Base-by-base conservation (phyloP, 2,797 vertebrate species). In the Setipinna tenuifilis region DNA sequence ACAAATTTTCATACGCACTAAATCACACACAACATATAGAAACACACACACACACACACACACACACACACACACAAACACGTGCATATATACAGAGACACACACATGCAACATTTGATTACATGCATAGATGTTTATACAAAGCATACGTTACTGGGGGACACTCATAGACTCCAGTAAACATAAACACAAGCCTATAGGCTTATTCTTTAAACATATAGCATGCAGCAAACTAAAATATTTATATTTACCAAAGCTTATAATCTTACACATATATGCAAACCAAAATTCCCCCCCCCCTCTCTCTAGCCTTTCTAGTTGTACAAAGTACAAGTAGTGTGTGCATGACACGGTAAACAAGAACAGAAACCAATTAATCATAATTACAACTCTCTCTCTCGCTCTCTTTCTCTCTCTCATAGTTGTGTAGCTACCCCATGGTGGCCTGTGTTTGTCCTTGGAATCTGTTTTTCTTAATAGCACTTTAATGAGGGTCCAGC, bases 401-500 rank as follows among this genome's bases (percentile, higher is more conserved):
- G 21, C 28, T 25, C 68, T 5, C 14, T 35, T 10, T 25, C 11
- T 75, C 61, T 85, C 9, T 58, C 3, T 75, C 28, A 71, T 17
- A 28, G 25, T 28, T 68, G 25, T 68, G 23, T 68, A 71, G 25
- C 65, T 71, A 11, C 11, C 28, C 65, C 65, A 31, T 71, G 65
- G 65, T 35, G 11, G 12, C 31, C 65, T n/a, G 5, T 59, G 17
- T 59, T 71, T 65, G 62, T 65, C 65, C 25, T 71, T 71, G 65
- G 65, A 35, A 31, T 71, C 65, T 71, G 28, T 71, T 35, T 71
- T 71, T 71, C 65, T 17, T 71, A 35, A 31, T 71, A 28, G 16
- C 65, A 71, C 65, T 71, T 31, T 71, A 71, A 71, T 14, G 65
- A 71, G 28, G 65, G 65, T 71, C 28, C 16, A 54, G 65, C 65